phyloP scores from a whole-genome alignment of 2,888 invertebrate genomes.

The Argyresthia goedartella region DNA sequence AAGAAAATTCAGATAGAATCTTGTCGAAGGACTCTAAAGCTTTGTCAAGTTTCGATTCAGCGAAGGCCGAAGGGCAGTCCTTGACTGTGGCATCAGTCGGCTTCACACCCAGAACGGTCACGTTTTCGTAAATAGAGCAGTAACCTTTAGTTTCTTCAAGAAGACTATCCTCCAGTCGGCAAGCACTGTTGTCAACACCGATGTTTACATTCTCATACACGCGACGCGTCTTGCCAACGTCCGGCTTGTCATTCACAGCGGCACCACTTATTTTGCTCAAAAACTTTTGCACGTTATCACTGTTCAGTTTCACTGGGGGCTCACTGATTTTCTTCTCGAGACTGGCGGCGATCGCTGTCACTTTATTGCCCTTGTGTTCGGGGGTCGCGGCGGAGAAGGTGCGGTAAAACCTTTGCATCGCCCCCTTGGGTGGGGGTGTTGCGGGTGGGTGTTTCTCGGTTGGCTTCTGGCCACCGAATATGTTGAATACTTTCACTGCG shows the following conservation, averaged over 20 bases:
- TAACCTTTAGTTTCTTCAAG: constrained; percentile 58
- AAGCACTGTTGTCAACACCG: constrained; percentile 24
- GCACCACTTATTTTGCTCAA: constrained; percentile 31
- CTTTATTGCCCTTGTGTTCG: constrained; percentile 56
- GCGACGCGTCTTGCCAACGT: constrained; percentile 26
- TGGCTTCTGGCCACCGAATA: constrained; percentile 68
- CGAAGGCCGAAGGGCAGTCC: constrained; percentile 16
- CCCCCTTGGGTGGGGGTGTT: constrained; percentile 41
- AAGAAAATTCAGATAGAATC: constrained; percentile 54
- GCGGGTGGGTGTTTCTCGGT: constrained; percentile 52
- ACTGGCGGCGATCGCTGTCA: constrained; percentile 60
- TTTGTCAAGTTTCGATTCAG: constrained; percentile 50
- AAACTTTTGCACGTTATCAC: constrained; percentile 54
- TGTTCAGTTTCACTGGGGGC: constrained; percentile 34
- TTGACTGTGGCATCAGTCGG: constrained; percentile 10
- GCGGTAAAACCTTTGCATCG: constrained; percentile 66
- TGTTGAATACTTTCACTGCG: constrained; percentile 69
- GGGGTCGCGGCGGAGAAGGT: constrained; percentile 56
- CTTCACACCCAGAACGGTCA: constrained; percentile 47
- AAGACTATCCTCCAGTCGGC: constrained; percentile 25
- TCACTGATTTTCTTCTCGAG: constrained; percentile 59
- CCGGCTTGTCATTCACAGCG: constrained; percentile 35
- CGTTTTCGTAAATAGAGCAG: constrained; percentile 61
- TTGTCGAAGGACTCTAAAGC: constrained; percentile 65
- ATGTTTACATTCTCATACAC: constrained; percentile 65